Evolutionary conservation across 2,797 vertebrate genomes (phyloP).

Genomic region (Tragopan temminckii): DNA sequence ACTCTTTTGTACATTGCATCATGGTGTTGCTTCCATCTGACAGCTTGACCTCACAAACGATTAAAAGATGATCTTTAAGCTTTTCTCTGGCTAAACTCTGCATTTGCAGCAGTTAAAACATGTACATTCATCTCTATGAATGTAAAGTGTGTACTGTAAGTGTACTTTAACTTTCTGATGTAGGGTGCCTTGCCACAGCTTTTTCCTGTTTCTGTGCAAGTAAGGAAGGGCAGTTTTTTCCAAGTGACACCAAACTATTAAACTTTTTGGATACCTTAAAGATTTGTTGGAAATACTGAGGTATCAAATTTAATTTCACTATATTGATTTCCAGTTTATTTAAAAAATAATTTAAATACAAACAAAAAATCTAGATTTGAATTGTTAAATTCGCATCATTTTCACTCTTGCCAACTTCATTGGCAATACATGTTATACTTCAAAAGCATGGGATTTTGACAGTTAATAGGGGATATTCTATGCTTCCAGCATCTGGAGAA

Average conservation of each 20-base stretch:
- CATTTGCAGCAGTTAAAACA: neutral
- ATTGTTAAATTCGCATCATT: neutral
- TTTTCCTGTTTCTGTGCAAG: neutral
- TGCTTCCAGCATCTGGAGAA: neutral
- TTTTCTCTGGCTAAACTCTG: neutral
- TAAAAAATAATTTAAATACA: neutral
- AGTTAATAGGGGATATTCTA: neutral
- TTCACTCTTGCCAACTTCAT: neutral
- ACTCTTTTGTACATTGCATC: neutral
- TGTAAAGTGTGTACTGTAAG: neutral
- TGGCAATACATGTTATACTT: no score
- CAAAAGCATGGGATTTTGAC: neutral
- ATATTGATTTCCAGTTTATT: neutral
- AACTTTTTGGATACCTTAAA: neutral
- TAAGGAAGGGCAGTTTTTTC: neutral
- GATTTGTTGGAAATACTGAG: neutral
- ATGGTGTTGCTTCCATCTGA: neutral
- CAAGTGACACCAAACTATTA: neutral
- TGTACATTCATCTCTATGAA: neutral
- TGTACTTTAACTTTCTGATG: neutral
- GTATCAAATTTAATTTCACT: neutral
- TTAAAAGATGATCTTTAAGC: neutral
- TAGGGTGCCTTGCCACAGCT: neutral
- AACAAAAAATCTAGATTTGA: neutral
- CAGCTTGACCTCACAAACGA: neutral